phyloP scores from a whole-genome alignment of 2,797 vertebrate species.

The Leptoclinus maculatus region DNA sequence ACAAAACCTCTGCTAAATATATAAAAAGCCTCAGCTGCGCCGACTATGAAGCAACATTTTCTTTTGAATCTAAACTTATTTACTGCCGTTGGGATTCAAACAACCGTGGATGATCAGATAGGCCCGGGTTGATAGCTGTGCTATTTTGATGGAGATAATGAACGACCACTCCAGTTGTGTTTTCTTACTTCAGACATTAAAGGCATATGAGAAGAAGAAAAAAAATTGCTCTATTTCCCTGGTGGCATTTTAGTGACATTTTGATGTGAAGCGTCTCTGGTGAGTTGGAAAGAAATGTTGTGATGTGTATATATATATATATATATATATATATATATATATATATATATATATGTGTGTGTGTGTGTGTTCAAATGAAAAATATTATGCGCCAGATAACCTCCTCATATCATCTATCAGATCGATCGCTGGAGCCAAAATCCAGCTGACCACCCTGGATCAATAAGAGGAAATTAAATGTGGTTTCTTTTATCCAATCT shows the following conservation, averaged over 20 bases:
- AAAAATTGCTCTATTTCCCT: constrained; percentile 79
- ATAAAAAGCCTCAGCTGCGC: constrained; percentile 27
- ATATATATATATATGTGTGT: background rate
- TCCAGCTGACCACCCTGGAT: constrained; percentile 62
- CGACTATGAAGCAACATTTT: constrained; percentile 29
- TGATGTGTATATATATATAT: constrained; percentile 30
- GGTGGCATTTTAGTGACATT: constrained; percentile 88
- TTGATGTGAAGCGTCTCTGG: constrained; percentile 80
- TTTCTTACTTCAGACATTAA: constrained; percentile 70
- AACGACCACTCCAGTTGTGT: constrained; percentile 70
- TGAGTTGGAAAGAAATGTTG: constrained; percentile 72
- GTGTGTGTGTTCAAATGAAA: constrained; percentile 63
- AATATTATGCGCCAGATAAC: constrained; percentile 56
- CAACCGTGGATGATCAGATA: constrained; percentile 40
- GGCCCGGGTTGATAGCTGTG: constrained; percentile 43
- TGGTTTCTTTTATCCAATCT: constrained; percentile 63
- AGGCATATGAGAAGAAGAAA: constrained; percentile 54
- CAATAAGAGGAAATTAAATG: constrained; percentile 71
- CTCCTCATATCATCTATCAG: constrained; percentile 66
- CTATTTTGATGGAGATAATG: constrained; percentile 79
- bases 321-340: background rate
- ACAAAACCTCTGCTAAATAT: constrained; percentile 25
- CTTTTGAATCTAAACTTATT: constrained; percentile 35
- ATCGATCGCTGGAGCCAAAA: constrained; percentile 68
- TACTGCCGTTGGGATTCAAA: constrained; percentile 53